phyloP scores from a whole-genome alignment of 1,140 invertebrate species.

The Telenomus remus region DNA sequence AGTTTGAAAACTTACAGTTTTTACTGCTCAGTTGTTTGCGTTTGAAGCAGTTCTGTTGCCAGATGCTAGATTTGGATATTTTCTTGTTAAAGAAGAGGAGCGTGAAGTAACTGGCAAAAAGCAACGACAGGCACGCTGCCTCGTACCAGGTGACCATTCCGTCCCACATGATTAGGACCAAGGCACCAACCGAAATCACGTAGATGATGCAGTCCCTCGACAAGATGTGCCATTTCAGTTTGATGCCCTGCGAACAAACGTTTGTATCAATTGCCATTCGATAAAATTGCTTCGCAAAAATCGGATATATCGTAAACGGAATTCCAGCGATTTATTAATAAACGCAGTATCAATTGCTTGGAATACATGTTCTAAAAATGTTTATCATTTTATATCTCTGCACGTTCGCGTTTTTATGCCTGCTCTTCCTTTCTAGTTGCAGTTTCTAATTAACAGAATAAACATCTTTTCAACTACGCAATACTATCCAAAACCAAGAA shows the following conservation, averaged over 20 bases:
- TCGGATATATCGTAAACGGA: too few relatives aligned
- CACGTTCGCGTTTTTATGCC: neutral
- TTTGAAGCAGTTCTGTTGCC: slow-evolving; percentile 20
- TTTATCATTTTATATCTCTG: neutral
- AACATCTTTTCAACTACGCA: too few relatives aligned
- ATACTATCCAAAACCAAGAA: too few relatives aligned
- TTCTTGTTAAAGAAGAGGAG: slow-evolving; percentile 76
- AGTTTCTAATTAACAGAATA: neutral
- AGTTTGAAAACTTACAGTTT: slow-evolving; percentile 9
- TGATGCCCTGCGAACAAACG: slow-evolving; percentile 80
- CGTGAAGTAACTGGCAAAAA: slow-evolving; percentile 82
- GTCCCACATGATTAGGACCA: slow-evolving; percentile 88
- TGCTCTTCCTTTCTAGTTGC: neutral
- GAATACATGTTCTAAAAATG: neutral
- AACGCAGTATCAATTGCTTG: neutral
- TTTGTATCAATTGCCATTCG: neutral
- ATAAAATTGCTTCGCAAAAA: too few relatives aligned
- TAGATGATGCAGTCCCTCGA: slow-evolving; percentile 90
- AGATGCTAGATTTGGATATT: slow-evolving; percentile 37
- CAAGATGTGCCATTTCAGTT: slow-evolving; percentile 88
- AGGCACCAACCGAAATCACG: slow-evolving; percentile 82
- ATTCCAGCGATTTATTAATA: too few relatives aligned
- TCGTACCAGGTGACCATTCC: slow-evolving; percentile 87
- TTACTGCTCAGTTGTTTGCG: slow-evolving; percentile 16
- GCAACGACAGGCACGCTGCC: slow-evolving; percentile 80